Conservation (phyloP, 2,113 vertebrate genomes). For the Xiphorhynchus elegans region DNA sequence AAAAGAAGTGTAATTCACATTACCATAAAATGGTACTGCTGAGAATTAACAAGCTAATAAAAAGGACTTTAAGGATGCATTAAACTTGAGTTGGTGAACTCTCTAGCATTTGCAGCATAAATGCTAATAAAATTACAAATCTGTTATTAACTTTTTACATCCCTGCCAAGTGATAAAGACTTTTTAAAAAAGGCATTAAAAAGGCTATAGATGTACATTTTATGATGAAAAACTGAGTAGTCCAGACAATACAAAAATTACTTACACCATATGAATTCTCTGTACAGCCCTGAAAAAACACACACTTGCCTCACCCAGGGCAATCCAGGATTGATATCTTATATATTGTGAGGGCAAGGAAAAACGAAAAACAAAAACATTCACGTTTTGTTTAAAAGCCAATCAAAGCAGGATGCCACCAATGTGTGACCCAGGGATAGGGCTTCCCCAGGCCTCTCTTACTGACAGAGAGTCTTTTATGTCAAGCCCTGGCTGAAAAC, state of each 20-base stretch:
- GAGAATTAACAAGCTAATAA: slow-evolving; percentile 76
- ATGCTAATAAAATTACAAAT: slow-evolving; percentile 82
- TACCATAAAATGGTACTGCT: slow-evolving; percentile 61
- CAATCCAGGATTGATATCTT: background rate
- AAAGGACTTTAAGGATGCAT: slow-evolving; percentile 71
- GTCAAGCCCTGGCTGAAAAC: slow-evolving; percentile 17
- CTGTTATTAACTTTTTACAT: slow-evolving; percentile 77
- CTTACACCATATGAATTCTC: background rate
- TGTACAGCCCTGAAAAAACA: background rate
- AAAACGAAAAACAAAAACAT: background rate
- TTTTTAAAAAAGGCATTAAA: background rate
- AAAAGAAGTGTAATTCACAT: background rate
- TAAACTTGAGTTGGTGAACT: slow-evolving; percentile 73
- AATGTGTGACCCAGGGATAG: background rate
- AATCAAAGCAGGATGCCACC: background rate
- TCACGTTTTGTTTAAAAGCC: background rate
- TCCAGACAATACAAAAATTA: background rate
- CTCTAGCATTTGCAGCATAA: slow-evolving; percentile 70
- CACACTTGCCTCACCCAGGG: background rate
- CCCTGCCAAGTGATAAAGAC: slow-evolving; percentile 62
- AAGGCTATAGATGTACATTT: background rate
- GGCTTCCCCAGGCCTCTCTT: background rate
- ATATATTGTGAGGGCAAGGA: background rate
- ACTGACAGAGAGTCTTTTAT: background rate
- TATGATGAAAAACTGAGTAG: background rate